Percentiles rank a stretch among this genome's conserved stretches.
phyloP scores from a whole-genome alignment of 2,797 vertebrate species.

The Pangasius mekongensis region DNA sequence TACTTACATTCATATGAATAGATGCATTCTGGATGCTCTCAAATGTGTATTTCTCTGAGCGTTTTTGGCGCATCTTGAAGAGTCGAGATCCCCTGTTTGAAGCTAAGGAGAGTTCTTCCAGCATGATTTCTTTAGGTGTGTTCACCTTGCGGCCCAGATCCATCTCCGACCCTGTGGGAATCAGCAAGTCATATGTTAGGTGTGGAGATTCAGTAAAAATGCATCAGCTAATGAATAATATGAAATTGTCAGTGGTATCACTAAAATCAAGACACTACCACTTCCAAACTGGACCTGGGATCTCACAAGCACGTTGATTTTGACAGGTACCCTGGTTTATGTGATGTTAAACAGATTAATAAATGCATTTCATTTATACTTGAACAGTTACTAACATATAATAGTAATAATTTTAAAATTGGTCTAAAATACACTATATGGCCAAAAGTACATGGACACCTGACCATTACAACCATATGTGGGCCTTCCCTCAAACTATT shows the following conservation, averaged over 20 bases:
- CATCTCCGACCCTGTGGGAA: slow-evolving; percentile 76
- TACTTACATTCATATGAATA: slow-evolving; percentile 83
- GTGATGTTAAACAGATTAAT: neutral
- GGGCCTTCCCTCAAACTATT: neutral
- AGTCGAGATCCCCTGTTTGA: slow-evolving; percentile 93
- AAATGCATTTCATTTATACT: neutral
- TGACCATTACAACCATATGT: neutral
- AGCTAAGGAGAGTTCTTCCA: slow-evolving; percentile 89
- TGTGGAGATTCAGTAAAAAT: neutral
- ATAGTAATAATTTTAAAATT: neutral
- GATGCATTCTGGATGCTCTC: slow-evolving; percentile 86
- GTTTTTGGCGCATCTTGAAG: slow-evolving; percentile 93
- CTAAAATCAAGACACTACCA: neutral
- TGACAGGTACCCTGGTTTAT: neutral
- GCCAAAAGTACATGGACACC: neutral
- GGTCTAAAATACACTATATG: neutral
- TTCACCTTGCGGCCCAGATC: slow-evolving; percentile 92
- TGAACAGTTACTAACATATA: neutral
- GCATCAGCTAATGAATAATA: neutral
- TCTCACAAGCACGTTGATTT: neutral
- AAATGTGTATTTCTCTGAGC: slow-evolving; percentile 96
- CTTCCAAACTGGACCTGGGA: neutral
- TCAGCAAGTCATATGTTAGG: slow-evolving; percentile 14
- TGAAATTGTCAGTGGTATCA: neutral
- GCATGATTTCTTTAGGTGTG: slow-evolving; percentile 92